These are phyloP conservation scores for Neopelma chrysocephalum DNA, from an alignment of 2,797 vertebrate species.

Conservation along the genomic window DNA sequence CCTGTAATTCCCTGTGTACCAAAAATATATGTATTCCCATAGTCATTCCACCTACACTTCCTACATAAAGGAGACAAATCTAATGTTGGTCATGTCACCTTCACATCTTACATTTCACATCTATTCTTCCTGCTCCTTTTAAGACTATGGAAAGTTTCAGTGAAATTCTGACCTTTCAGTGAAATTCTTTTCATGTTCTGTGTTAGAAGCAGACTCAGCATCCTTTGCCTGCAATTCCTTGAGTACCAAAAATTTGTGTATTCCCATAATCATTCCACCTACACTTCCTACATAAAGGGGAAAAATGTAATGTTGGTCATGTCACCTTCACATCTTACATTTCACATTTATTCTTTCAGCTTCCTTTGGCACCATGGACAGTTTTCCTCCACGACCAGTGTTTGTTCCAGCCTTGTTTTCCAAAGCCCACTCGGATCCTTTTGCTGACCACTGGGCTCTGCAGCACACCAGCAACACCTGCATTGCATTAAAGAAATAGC, in stretches of 20 bases:
- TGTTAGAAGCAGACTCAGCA: background rate
- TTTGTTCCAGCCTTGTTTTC: background rate
- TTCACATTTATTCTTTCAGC: background rate
- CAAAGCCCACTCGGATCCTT: background rate
- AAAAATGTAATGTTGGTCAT: background rate
- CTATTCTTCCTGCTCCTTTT: background rate
- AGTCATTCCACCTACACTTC: background rate
- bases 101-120: fast-evolving
- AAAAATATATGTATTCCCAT: background rate
- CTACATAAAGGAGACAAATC: background rate
- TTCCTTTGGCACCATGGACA: background rate
- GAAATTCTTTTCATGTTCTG: background rate
- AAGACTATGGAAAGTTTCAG: background rate
- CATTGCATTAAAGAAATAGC: background rate
- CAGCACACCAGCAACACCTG: background rate
- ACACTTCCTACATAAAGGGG: background rate
- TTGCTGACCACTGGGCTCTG: background rate
- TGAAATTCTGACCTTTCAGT: background rate
- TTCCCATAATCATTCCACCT: background rate
- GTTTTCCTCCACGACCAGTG: background rate
- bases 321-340: fast-evolving
- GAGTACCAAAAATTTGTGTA: background rate
- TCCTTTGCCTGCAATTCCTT: background rate
- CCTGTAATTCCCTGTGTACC: background rate
- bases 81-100: background rate